phyloP scores from a whole-genome alignment of 2,888 invertebrate genomes.

The Tridacna gigas region DNA sequence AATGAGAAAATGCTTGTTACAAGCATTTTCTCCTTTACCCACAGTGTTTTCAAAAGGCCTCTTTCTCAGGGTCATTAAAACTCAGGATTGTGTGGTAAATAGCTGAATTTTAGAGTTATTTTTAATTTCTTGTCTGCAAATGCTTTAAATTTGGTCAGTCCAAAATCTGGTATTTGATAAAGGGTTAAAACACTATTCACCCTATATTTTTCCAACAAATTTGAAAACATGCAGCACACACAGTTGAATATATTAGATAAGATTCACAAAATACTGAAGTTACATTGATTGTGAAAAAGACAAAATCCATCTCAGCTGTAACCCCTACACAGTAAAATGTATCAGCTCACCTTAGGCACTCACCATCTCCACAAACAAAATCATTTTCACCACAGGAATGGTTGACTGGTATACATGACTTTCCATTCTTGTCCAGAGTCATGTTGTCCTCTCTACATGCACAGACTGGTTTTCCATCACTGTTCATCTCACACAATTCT shows the following conservation, averaged over 20 bases:
- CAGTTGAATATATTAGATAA: too few relatives aligned
- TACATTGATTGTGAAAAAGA: too few relatives aligned
- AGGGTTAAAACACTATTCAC: too few relatives aligned
- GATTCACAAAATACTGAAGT: too few relatives aligned
- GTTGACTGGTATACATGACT: constrained; percentile 94
- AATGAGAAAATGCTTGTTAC: not conserved
- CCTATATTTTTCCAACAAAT: too few relatives aligned
- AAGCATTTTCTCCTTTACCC: not conserved
- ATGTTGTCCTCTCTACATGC: constrained; percentile 91
- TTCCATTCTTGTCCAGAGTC: constrained; percentile 93
- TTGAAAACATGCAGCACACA: too few relatives aligned
- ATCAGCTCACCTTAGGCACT: constrained; percentile 90
- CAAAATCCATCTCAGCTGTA: too few relatives aligned
- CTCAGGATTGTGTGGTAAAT: not conserved
- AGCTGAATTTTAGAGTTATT: too few relatives aligned
- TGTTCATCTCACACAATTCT: constrained; percentile 93
- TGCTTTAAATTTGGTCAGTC: too few relatives aligned
- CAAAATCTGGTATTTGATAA: too few relatives aligned
- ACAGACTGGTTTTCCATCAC: constrained; percentile 92
- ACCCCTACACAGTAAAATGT: too few relatives aligned
- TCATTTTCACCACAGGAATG: constrained; percentile 86
- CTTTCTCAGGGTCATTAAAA: not conserved
- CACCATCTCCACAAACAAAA: constrained; percentile 96
- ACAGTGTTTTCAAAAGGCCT: not conserved
- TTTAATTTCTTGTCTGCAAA: too few relatives aligned